Percentiles rank a stretch among this genome's conserved stretches.
These are phyloP conservation scores for Drosophila niveifrons DNA, from an alignment of 2,888 invertebrate species.

Conservation along the genomic window DNA sequence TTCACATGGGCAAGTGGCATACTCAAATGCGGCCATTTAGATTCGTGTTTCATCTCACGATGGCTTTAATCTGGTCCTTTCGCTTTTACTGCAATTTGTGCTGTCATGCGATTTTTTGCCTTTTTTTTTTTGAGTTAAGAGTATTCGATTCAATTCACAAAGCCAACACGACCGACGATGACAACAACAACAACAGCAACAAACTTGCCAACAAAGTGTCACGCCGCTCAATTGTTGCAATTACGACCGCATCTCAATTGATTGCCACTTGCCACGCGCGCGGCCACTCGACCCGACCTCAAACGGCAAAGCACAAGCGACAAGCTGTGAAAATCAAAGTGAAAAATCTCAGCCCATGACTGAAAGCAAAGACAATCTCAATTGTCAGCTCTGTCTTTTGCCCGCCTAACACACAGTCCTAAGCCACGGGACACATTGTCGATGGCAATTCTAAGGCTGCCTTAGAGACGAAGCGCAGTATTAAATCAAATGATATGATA, in stretches of 20 bases:
- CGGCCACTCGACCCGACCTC: slow-evolving; percentile 25
- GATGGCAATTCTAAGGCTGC: no score
- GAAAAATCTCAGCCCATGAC: slow-evolving; percentile 1
- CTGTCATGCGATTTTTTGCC: slow-evolving; percentile 19
- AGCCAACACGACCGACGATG: slow-evolving; percentile 11
- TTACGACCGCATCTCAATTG: slow-evolving; percentile 67
- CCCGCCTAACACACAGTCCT: not conserved
- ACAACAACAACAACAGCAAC: not conserved
- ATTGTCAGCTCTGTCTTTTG: slow-evolving; percentile 18
- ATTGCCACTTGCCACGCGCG: slow-evolving; percentile 69
- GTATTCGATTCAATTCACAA: slow-evolving; percentile 22
- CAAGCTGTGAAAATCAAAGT: slow-evolving; percentile 10
- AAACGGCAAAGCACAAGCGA: slow-evolving; percentile 15
- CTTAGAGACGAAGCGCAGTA: not conserved
- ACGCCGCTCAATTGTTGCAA: slow-evolving; percentile 61
- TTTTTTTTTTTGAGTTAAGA: slow-evolving; percentile 6
- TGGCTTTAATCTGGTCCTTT: slow-evolving; percentile 10
- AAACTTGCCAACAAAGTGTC: slow-evolving; percentile 16
- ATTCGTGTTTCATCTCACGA: slow-evolving; percentile 19
- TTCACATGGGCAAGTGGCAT: slow-evolving; percentile 9
- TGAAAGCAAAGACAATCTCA: slow-evolving; percentile 11
- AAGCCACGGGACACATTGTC: not conserved
- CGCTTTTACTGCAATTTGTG: slow-evolving; percentile 34
- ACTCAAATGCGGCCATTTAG: slow-evolving; percentile 21
- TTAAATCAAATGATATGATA: not conserved